Evolutionary conservation across 2,888 invertebrate species (phyloP).

Genomic region (Syrphus vitripennis): DNA sequence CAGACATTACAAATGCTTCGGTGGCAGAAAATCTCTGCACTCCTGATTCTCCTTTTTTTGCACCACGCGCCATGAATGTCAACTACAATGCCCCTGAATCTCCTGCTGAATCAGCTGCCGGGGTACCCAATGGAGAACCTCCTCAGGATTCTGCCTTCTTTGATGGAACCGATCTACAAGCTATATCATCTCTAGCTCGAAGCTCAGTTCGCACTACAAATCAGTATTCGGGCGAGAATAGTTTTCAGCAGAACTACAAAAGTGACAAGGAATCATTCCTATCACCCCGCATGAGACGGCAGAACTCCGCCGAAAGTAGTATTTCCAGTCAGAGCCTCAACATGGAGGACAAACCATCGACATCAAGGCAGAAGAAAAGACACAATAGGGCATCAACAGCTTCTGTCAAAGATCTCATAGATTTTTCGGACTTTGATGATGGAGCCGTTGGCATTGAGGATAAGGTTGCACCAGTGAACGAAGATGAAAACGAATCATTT

Average conservation of each 20-base stretch:
- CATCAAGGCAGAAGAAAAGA: constrained; percentile 32
- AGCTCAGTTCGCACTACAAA: constrained; percentile 80
- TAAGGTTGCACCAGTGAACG: constrained; percentile 26
- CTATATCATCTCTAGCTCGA: constrained; percentile 78
- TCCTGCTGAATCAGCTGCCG: constrained; percentile 42
- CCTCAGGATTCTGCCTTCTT: constrained; percentile 79
- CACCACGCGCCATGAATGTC: constrained; percentile 70
- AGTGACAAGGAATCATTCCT: constrained; percentile 77
- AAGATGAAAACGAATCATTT: constrained; percentile 55
- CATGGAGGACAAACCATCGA: constrained; percentile 76
- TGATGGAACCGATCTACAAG: constrained; percentile 77
- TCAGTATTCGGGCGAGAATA: constrained; percentile 78
- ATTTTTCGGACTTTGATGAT: constrained; percentile 79
- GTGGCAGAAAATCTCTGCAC: constrained; percentile 79
- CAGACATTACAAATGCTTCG: constrained; percentile 88
- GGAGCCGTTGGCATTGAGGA: constrained; percentile 64
- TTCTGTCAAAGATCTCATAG: constrained; percentile 77
- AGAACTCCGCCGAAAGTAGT: constrained; percentile 81
- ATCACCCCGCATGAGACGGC: constrained; percentile 78
- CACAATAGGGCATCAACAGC: constrained; percentile 18
- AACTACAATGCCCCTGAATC: constrained; percentile 73
- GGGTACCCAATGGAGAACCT: constrained; percentile 73
- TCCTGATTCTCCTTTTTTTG: constrained; percentile 74
- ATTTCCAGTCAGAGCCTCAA: constrained; percentile 80
- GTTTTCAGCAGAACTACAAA: constrained; percentile 80